Conservation (phyloP, 2,113 vertebrate species). For the Corythaixoides concolor region DNA sequence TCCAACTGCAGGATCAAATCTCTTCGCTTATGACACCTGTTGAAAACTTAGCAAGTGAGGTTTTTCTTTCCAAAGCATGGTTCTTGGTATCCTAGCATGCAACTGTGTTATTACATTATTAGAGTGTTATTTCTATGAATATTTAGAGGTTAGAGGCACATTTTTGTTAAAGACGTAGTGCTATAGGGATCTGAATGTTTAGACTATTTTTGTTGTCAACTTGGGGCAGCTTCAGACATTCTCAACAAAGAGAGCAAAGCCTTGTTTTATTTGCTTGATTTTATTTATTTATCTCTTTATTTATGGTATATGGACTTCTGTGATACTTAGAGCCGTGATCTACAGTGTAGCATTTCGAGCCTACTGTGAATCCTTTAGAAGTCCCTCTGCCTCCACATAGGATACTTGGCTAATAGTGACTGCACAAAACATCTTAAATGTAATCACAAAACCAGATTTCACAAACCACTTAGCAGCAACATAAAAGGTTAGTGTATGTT, state of each 20-base stretch:
- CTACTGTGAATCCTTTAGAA: background rate
- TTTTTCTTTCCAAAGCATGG: background rate
- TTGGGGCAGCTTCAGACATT: background rate
- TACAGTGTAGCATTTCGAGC: background rate
- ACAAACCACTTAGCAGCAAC: background rate
- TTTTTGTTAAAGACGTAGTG: background rate
- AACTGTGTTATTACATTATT: background rate
- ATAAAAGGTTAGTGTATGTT: background rate
- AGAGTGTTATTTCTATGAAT: background rate
- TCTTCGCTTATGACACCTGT: background rate
- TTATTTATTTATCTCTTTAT: background rate
- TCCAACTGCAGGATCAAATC: background rate
- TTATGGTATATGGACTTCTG: background rate
- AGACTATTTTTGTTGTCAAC: background rate
- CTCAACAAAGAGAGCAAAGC: constrained; percentile 1
- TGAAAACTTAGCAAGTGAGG: background rate
- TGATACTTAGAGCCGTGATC: background rate
- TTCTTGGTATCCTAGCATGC: background rate
- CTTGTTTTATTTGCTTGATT: background rate
- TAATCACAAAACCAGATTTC: background rate
- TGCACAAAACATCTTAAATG: constrained; percentile 6
- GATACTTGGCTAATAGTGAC: background rate
- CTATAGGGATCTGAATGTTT: background rate
- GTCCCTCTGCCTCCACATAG: background rate
- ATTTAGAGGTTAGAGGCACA: background rate